Conservation (phyloP, 2,113 vertebrate species). For the Actenoides hombroni region DNA sequence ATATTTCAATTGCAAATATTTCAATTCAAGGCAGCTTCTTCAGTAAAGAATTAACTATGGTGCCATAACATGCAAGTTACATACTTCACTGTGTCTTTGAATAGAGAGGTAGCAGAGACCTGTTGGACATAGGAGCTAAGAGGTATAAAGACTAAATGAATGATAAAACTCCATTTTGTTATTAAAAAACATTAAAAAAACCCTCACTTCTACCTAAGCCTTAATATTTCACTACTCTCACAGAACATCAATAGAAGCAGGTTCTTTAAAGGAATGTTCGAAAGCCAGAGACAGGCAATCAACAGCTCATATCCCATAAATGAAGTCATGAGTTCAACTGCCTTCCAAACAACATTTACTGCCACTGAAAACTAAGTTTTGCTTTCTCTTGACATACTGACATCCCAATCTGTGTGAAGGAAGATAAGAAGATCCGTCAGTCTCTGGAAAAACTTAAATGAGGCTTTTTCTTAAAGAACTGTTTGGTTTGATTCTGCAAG, state of each 20-base stretch:
- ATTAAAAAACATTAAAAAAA: neutral
- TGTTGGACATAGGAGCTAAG: neutral
- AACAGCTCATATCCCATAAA: neutral
- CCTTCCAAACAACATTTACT: neutral
- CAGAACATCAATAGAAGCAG: neutral
- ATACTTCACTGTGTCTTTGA: neutral
- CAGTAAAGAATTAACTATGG: neutral
- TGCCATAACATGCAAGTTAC: neutral
- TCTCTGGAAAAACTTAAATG: neutral
- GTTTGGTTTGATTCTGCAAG: conserved; percentile 13
- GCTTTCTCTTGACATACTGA: neutral
- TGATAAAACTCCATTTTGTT: neutral
- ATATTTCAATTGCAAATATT: neutral
- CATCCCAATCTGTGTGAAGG: neutral
- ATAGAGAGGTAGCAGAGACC: neutral
- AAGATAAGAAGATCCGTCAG: neutral
- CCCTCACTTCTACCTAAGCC: neutral
- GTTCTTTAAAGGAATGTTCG: neutral
- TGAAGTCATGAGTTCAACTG: neutral
- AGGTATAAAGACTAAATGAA: neutral
- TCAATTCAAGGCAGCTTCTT: neutral
- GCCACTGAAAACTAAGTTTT: neutral
- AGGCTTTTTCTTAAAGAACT: neutral
- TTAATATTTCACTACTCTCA: neutral
- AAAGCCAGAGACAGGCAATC: neutral